phyloP scores from a whole-genome alignment of 2,888 invertebrate species.

The Aleiodes alternator region DNA sequence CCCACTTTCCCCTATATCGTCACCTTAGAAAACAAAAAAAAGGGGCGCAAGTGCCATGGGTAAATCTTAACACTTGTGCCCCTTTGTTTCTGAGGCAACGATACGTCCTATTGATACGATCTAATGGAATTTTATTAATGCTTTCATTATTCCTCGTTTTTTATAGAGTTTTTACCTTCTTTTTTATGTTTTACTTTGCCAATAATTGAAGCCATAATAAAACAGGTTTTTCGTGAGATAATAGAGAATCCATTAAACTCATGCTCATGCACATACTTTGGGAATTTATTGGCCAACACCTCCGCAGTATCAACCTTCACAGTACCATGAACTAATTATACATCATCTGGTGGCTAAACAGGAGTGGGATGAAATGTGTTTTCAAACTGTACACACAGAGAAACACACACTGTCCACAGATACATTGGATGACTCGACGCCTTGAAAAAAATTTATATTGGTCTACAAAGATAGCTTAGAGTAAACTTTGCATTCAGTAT shows the following conservation, averaged over 20 bases:
- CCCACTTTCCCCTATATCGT: too few relatives aligned
- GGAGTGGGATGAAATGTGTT: conserved; percentile 39
- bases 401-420: conserved; percentile 48
- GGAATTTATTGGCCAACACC: conserved; percentile 30
- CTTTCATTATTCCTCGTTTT: too few relatives aligned
- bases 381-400: conserved; percentile 32
- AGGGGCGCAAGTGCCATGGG: too few relatives aligned
- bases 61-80: too few relatives aligned
- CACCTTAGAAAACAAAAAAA: not conserved
- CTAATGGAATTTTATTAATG: too few relatives aligned
- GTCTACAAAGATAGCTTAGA: conserved; percentile 68
- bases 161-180: too few relatives aligned
- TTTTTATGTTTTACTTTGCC: too few relatives aligned
- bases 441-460: conserved; percentile 71
- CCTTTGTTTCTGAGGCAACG: too few relatives aligned
- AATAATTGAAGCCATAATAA: too few relatives aligned
- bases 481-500: conserved; percentile 1
- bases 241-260: not conserved
- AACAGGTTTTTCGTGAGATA: not conserved
- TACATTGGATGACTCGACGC: conserved; percentile 58
- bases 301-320: conserved; percentile 63
- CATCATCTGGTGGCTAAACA: conserved; percentile 48
- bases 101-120: too few relatives aligned
- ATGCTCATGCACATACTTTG: conserved; percentile 15
- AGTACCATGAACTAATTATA: conserved; percentile 70